Evolutionary conservation across 1,140 invertebrate species (phyloP), one percentile per base, ranked within the genome.

Genomic region (Drosophila chauvacae): DNA sequence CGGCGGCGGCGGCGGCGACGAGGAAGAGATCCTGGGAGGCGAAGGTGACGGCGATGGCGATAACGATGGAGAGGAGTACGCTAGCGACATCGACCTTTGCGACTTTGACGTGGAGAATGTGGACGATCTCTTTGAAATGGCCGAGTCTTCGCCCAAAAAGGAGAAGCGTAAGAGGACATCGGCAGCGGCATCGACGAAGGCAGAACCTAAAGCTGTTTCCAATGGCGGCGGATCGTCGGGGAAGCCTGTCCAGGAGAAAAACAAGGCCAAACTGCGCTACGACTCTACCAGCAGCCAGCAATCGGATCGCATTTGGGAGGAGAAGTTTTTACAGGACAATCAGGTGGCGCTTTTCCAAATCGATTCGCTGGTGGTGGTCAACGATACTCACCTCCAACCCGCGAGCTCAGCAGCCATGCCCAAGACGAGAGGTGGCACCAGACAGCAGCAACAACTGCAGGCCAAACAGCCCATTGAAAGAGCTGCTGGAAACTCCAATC

Each of bases 111-210:
- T 92, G 57, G 69, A 92, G 30, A 84, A 92, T 65, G 79, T 91
- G 4, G 93, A 92, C 64, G 92, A 94, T 70, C 83, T 93, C 26
- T 92, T 93, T 37, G 94, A 92, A 50, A 93, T 92, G 62, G 81
- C 69, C 33, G 92, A 72, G 80, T 80, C 92, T 75, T 80, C 92
- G 77, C 75, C 66, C 7, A 90, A 80, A 39, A 91, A 87, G 45
- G 83, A 65, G 50, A 65, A 88, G 13, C 77, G 90, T 33, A 81
- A 91, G 20, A 58, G 66, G 41, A 30, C 11, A 20, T 30, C 37
- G 48, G 41, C 60, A 13, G 33, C 11, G 26, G 18, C 33, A 62
- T 23, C 57, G 2, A 16, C 16, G 2, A 68, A 41, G 20, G 41
- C 35, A 23, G 65, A 48, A 10, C 26, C 30, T 1, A 81, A 85